Conservation (phyloP, 2,797 vertebrate species). For the Poeciliopsis turneri region DNA sequence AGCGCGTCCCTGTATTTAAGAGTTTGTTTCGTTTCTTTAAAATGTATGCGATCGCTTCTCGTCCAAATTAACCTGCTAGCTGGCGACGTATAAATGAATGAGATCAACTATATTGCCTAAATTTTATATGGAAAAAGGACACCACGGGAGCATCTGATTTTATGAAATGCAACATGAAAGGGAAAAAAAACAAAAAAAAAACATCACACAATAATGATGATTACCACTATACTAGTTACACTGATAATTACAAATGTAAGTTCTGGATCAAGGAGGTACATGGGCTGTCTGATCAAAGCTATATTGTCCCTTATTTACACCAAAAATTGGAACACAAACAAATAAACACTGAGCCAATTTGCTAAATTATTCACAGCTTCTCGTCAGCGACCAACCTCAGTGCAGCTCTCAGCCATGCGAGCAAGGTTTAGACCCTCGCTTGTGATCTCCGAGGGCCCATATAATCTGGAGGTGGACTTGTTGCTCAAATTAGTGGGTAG, state of each 20-base stretch:
- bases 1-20: conserved; percentile 83
- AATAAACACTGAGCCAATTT: conserved; percentile 68
- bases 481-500: conserved; percentile 91
- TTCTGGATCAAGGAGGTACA: conserved; percentile 34
- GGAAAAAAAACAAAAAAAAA: conserved; percentile 32
- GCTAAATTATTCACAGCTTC: conserved; percentile 61
- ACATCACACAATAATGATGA: conserved; percentile 31
- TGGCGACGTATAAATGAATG: conserved; percentile 51
- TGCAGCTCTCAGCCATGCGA: conserved; percentile 55
- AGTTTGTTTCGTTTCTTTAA: conserved; percentile 72
- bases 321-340: conserved; percentile 72
- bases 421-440: conserved; percentile 66
- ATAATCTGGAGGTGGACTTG: conserved; percentile 85
- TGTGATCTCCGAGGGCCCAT: conserved; percentile 80
- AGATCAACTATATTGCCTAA: conserved; percentile 41
- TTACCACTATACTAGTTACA: conserved; percentile 22
- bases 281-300: conserved; percentile 51
- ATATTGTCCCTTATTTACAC: conserved; percentile 42
- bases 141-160: not conserved
- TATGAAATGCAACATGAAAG: conserved; percentile 13
- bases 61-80: conserved; percentile 51
- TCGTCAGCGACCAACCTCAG: conserved; percentile 60
- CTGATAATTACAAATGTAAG: conserved; percentile 46
- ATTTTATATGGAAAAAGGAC: not conserved
- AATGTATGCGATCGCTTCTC: conserved; percentile 63